These are phyloP conservation scores for human DNA, from an alignment of 2,113 vertebrate genomes.

Conservation along the genomic window GRCh38 chr9:98147001-98147500, in stretches of 20 bases:
- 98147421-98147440: neutral
- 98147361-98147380: neutral
- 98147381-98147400: neutral
- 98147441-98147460: neutral
- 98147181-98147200: neutral
- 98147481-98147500: neutral
- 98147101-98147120: neutral
- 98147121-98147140: neutral
- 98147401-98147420: neutral
- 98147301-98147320: neutral
- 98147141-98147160: rapidly evolving
- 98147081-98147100: neutral
- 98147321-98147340: neutral
- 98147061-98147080: neutral
- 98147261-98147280: neutral
- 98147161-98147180: neutral
- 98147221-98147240: neutral
- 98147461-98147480: neutral
- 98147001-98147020: neutral
- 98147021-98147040: neutral
- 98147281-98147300: neutral
- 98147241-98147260: neutral
- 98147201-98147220: neutral
- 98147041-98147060: neutral
- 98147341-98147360: neutral